Conservation (phyloP, 92 coral and sea anemone genomes). For the Actinostola sp. region DNA sequence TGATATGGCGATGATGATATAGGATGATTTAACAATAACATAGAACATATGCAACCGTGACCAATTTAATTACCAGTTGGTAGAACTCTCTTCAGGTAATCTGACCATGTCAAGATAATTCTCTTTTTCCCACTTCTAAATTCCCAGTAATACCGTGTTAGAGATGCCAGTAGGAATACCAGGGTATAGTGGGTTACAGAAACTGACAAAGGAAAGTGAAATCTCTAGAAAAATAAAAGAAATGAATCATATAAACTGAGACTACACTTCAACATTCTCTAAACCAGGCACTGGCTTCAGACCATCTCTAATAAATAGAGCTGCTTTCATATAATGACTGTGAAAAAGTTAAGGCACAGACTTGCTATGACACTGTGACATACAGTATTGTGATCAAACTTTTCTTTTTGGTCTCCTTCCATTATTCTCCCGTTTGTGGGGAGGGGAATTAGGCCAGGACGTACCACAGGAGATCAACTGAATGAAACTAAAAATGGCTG, state of each 20-base stretch:
- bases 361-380: too few relatives aligned
- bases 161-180: constrained; percentile 81
- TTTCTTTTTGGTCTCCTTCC: too few relatives aligned
- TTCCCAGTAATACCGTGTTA: constrained; percentile 85
- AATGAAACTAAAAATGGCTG: too few relatives aligned
- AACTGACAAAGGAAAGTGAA: constrained; percentile 88
- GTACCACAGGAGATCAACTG: too few relatives aligned
- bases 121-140: constrained; percentile 67
- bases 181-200: constrained; percentile 88
- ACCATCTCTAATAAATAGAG: too few relatives aligned
- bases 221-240: constrained; percentile 47
- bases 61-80: constrained; percentile 93
- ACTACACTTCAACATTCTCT: not conserved
- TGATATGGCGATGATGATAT: too few relatives aligned
- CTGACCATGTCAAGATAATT: constrained; percentile 80
- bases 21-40: not conserved
- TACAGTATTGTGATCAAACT: too few relatives aligned
- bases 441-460: too few relatives aligned
- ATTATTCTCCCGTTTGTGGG: too few relatives aligned
- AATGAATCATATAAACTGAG: not conserved
- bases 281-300: not conserved
- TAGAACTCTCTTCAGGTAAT: constrained; percentile 79
- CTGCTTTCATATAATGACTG: too few relatives aligned
- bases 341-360: too few relatives aligned
- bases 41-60: not conserved